Evolutionary conservation across 1,140 invertebrate species (phyloP).

Genomic region (Muscidifurax raptorellus): DNA sequence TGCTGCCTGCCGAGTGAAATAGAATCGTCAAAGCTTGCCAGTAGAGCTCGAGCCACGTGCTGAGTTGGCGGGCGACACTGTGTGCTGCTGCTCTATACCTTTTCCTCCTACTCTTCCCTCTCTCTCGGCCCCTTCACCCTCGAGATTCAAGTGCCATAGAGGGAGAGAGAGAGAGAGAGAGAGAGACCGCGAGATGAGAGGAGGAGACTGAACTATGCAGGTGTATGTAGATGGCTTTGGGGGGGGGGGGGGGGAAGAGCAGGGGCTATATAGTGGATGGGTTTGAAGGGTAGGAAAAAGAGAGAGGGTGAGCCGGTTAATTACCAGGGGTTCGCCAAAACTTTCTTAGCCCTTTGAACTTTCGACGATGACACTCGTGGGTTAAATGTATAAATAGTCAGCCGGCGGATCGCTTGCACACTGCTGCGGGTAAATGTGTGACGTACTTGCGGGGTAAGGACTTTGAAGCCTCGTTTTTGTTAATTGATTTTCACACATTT

Average conservation of each 20-base stretch:
- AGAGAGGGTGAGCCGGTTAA: neutral
- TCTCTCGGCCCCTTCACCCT: neutral
- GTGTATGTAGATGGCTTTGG: neutral
- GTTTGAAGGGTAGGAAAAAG: neutral
- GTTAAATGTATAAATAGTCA: neutral
- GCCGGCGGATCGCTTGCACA: too few species aligned
- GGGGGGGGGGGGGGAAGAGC: too few species aligned
- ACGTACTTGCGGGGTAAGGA: too few species aligned
- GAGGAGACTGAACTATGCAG: neutral
- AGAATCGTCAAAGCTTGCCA: constrained; percentile 10
- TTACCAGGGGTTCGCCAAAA: neutral
- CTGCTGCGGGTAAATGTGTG: too few species aligned
- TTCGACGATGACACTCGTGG: neutral
- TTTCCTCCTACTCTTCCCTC: neutral
- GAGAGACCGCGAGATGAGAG: neutral
- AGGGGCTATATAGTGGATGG: neutral
- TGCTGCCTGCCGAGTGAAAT: neutral
- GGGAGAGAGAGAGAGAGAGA: neutral
- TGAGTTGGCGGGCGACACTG: neutral
- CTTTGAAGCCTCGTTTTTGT: too few species aligned
- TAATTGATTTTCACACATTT: too few species aligned
- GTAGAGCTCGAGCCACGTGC: neutral
- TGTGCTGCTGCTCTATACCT: neutral
- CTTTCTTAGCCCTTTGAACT: neutral
- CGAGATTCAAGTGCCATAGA: constrained; percentile 1